Conservation (phyloP, 1,140 invertebrate genomes). For the Drosophila oshimai region DNA sequence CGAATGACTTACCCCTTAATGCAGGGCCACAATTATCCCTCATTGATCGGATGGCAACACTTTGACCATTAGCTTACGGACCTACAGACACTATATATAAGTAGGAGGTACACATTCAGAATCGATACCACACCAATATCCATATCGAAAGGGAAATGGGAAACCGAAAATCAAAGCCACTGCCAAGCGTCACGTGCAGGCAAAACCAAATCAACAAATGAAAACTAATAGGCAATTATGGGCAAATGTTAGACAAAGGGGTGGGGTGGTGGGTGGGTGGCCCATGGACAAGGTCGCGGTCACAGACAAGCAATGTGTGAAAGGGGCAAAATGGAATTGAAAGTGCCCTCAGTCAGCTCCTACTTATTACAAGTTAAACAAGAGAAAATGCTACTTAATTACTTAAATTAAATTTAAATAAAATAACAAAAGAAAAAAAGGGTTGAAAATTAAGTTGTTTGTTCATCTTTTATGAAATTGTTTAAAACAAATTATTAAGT, state of each 20-base stretch:
- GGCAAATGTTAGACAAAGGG: slow-evolving; percentile 40
- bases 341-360: not conserved
- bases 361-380: no score
- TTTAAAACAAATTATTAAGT: no score
- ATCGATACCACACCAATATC: slow-evolving; percentile 34
- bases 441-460: no score
- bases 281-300: not conserved
- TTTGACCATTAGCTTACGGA: slow-evolving; percentile 15
- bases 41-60: slow-evolving; percentile 14
- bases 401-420: no score
- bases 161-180: slow-evolving; percentile 4
- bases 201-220: slow-evolving; percentile 70
- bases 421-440: no score
- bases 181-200: slow-evolving; percentile 48
- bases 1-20: no score
- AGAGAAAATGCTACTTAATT: no score
- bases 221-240: slow-evolving; percentile 77
- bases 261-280: not conserved
- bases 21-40: not conserved
- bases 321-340: not conserved
- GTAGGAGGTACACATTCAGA: not conserved
- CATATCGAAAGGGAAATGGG: not conserved
- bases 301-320: not conserved
- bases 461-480: no score
- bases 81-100: not conserved